Evolutionary conservation across 2,888 invertebrate species (phyloP), one percentile per base, ranked within the genome.

Genomic region (Tetragonula carbonaria): DNA sequence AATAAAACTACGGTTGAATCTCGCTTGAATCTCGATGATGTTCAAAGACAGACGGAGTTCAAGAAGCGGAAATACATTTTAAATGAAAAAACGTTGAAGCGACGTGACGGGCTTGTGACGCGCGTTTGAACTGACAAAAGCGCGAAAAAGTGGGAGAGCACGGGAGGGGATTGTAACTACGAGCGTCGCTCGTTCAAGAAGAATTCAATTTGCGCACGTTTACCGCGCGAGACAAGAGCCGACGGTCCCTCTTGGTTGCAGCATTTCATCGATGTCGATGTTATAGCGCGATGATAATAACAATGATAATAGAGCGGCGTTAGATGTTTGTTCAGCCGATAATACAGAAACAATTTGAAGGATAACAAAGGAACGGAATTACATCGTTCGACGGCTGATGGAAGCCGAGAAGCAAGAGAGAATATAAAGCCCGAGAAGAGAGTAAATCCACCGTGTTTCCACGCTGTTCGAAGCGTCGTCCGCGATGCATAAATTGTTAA

Each of bases 341-440:
- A 75, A 80, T 75, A 75, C 45, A 73, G 80, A 80, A 83, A 80
- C 72, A 80, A 80, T 73, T 80, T 80, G 55, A 50, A 45, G 68
- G 66, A 65, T 73, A 83, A 80, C 80, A 80, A 80, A 76, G 73
- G 80, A 73, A 55, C 67, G 76, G 59, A 76, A 80, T 80, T 80
- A 80, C 80, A 76, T 76, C 63, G 73, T 71, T 53, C 14, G 72
- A 72, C 66, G 67, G 72, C 72, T 82, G 82, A 82, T 75, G 74
- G 70, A 82, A 78, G 70, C 45, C 53, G 67, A 70, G 45, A 28
- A 28, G 8, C 45, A 11, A 45, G 45, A 45, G 45, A 8, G 45
- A 45, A 45, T 45, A 45, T 45, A 45, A 45, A 45, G 45, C 45
- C 45, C 8, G 8, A 45, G 68, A 79, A 33, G 74, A 67, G 71